A percentile compares a stretch with the other conserved stretches of the same genome.
Conservation (phyloP, 2,113 vertebrate species). For the Spilogale gracilis region DNA sequence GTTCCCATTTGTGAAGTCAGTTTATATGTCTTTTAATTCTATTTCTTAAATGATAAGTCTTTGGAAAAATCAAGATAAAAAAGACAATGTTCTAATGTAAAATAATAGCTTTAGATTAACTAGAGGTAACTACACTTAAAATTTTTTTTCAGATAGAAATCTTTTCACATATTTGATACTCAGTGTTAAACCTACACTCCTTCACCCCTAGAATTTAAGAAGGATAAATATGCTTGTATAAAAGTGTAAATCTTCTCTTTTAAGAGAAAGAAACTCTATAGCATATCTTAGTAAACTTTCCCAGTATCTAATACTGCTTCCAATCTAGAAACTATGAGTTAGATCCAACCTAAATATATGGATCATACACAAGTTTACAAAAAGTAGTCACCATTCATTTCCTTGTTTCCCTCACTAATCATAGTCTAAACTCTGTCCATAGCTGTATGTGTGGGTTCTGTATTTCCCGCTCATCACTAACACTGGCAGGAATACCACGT, state of each 20-base stretch:
- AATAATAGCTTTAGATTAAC: background rate
- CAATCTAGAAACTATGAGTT: background rate
- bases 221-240: background rate
- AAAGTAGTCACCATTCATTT: background rate
- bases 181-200: background rate
- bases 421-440: background rate
- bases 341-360: background rate
- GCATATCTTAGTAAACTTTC: background rate
- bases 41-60: background rate
- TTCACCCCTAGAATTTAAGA: background rate
- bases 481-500: background rate
- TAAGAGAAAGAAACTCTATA: background rate
- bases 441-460: background rate
- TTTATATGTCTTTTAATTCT: background rate
- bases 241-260: background rate
- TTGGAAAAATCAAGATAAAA: background rate
- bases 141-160: background rate
- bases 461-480: background rate
- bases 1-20: constrained; percentile 38
- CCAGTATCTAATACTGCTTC: background rate
- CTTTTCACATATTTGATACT: background rate
- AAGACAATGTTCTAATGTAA: background rate
- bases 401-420: background rate
- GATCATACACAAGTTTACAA: background rate
- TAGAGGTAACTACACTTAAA: background rate